Percentiles rank a stretch among this genome's conserved stretches.
These are phyloP conservation scores for Heliconius eleuchia DNA, from an alignment of 1,140 invertebrate species.

Conservation along the genomic window DNA sequence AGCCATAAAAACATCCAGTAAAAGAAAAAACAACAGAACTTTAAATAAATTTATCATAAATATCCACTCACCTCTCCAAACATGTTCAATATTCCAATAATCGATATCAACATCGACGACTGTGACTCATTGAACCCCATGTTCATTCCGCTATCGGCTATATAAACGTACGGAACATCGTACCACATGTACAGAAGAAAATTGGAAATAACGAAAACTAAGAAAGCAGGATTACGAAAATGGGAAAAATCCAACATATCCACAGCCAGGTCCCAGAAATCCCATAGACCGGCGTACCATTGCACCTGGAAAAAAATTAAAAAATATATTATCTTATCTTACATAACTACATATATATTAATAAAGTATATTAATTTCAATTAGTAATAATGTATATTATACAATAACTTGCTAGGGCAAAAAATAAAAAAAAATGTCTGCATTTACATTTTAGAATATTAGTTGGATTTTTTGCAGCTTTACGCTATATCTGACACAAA, in stretches of 20 bases:
- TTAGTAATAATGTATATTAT: too few species aligned
- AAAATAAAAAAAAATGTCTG: too few species aligned
- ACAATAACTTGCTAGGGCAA: too few species aligned
- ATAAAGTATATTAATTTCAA: too few species aligned
- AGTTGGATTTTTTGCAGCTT: too few species aligned
- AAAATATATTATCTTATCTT: background rate
- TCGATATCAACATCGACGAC: conserved; percentile 90
- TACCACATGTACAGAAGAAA: conserved; percentile 94
- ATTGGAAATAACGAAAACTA: conserved; percentile 92
- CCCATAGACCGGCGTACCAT: conserved; percentile 88
- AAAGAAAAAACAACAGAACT: background rate
- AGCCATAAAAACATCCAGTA: background rate
- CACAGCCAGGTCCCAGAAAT: conserved; percentile 88
- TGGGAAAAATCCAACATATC: conserved; percentile 92
- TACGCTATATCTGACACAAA: too few species aligned
- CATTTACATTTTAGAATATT: too few species aligned
- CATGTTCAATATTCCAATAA: conserved; percentile 93
- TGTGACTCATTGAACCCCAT: conserved; percentile 88
- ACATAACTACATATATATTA: too few species aligned
- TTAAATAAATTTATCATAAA: too few species aligned
- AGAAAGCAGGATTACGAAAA: conserved; percentile 87
- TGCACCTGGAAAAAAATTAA: conserved; percentile 73
- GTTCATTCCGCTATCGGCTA: conserved; percentile 85
- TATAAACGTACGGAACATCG: conserved; percentile 93
- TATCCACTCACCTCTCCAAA: conserved; percentile 87